A percentile compares a stretch with the other conserved stretches of the same genome.
phyloP scores from a whole-genome alignment of 2,888 invertebrate genomes.

The Sipha maydis region DNA sequence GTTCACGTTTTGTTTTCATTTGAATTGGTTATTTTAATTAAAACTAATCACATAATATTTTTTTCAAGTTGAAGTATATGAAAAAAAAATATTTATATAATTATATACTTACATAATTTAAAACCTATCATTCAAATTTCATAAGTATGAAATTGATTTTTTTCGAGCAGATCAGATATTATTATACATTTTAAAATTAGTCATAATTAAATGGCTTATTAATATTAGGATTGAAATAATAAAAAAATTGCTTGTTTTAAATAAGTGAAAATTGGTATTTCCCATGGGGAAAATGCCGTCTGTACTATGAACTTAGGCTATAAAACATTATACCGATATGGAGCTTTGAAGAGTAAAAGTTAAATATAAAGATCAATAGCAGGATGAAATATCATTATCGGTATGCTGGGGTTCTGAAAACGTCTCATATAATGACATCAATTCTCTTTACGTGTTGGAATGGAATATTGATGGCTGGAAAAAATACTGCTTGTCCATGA shows the following conservation, averaged over 20 bases:
- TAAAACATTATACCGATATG: slow-evolving; percentile 10
- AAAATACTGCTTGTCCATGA: slow-evolving; percentile 24
- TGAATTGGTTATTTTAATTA: not conserved
- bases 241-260: not conserved
- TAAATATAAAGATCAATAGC: slow-evolving; percentile 44
- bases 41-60: not conserved
- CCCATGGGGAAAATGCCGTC: not conserved
- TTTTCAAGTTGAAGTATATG: too few relatives aligned
- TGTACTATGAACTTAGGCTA: not conserved
- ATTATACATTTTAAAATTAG: not conserved
- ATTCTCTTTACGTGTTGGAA: slow-evolving; percentile 21
- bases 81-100: too few relatives aligned
- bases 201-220: not conserved
- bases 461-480: slow-evolving; percentile 32
- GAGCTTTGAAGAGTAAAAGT: not conserved
- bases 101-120: too few relatives aligned
- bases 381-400: slow-evolving; percentile 40
- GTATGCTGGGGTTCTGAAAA: slow-evolving; percentile 26
- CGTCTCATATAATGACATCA: slow-evolving; percentile 49
- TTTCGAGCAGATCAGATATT: too few relatives aligned
- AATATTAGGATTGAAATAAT: not conserved
- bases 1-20: too few relatives aligned
- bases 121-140: too few relatives aligned
- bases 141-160: too few relatives aligned
- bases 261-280: not conserved